Evolutionary conservation across 1,140 invertebrate species (phyloP).

Genomic region (Rhopalosiphum padi): DNA sequence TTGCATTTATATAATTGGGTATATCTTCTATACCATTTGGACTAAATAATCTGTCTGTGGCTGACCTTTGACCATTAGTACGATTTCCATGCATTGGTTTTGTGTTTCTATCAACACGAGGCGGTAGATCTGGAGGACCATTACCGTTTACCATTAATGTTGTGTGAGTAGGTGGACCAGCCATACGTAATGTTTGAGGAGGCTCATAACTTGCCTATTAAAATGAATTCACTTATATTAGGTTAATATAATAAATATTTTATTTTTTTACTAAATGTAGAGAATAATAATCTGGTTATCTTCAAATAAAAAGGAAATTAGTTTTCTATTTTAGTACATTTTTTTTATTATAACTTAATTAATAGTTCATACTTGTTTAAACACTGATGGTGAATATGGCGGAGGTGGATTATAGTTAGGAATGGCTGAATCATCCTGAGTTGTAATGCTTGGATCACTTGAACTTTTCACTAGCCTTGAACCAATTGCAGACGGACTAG

Average conservation of each 20-base stretch:
- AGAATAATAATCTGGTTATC: background rate
- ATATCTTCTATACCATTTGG: slow-evolving; percentile 64
- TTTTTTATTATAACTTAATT: background rate
- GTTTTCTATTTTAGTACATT: background rate
- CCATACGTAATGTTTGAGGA: slow-evolving; percentile 60
- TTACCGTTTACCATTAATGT: slow-evolving; percentile 55
- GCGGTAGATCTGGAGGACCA: slow-evolving; percentile 79
- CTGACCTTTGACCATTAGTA: slow-evolving; percentile 61
- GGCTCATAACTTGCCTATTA: slow-evolving; percentile 61
- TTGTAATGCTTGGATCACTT: slow-evolving; percentile 85
- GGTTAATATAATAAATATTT: background rate
- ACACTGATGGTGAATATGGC: slow-evolving; percentile 71
- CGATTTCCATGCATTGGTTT: slow-evolving; percentile 70
- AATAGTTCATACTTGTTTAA: slow-evolving; percentile 60
- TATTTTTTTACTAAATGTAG: background rate
- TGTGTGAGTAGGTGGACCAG: slow-evolving; percentile 62
- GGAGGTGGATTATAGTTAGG: slow-evolving; percentile 71
- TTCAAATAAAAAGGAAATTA: background rate
- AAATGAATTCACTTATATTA: slow-evolving; percentile 14
- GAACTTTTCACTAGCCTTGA: slow-evolving; percentile 80
- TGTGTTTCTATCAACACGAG: slow-evolving; percentile 78
- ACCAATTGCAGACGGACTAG: slow-evolving; percentile 66
- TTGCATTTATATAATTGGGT: slow-evolving; percentile 69
- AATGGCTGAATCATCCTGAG: slow-evolving; percentile 69
- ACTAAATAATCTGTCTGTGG: slow-evolving; percentile 72